Evolutionary conservation across 2,113 vertebrate genomes (phyloP).

Genomic region (Rhadina sibilatrix): DNA sequence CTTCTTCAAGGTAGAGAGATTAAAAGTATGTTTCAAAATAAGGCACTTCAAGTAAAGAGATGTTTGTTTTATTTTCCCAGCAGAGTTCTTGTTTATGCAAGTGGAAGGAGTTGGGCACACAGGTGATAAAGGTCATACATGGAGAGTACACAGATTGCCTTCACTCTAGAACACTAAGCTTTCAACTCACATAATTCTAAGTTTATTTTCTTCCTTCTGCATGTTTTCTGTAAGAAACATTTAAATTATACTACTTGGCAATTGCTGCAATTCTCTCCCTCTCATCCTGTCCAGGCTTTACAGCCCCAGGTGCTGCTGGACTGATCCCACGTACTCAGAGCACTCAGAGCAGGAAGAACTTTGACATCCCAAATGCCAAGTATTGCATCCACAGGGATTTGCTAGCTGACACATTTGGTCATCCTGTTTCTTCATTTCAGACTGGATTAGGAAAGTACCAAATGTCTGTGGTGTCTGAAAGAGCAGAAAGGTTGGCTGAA

Average conservation of each 20-base stretch:
- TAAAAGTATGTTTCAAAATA: neutral
- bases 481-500: neutral
- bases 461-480: neutral
- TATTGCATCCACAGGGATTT: neutral
- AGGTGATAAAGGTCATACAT: neutral
- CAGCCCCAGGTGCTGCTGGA: neutral
- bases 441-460: neutral
- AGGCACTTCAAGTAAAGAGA: neutral
- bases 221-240: neutral
- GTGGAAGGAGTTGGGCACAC: neutral
- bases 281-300: neutral
- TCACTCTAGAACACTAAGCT: neutral
- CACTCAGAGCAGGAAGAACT: neutral
- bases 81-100: neutral
- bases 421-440: neutral
- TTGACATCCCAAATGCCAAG: neutral
- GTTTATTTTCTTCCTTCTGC: neutral
- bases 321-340: rapidly evolving
- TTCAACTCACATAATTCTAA: neutral
- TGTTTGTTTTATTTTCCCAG: neutral
- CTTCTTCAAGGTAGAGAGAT: neutral
- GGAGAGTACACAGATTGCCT: neutral
- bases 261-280: neutral
- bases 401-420: neutral
- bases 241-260: neutral